These are phyloP conservation scores for Drosophila repleta DNA, from an alignment of 1,140 invertebrate species.

Conservation along the genomic window DNA sequence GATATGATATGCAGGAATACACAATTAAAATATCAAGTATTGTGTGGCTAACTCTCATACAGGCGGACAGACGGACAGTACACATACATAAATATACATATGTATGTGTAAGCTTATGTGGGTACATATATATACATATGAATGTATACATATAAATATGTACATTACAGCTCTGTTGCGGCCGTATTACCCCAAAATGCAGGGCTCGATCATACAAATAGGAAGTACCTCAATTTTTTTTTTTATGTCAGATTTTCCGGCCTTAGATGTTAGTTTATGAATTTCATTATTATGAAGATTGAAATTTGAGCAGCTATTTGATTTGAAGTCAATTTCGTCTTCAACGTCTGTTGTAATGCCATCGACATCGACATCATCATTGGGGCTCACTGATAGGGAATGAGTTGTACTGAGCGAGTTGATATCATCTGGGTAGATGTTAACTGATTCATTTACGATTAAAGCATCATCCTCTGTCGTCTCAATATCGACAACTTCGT, in stretches of 20 bases:
- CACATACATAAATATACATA: too few relatives aligned
- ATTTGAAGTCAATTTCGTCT: constrained; percentile 51
- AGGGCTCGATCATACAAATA: too few relatives aligned
- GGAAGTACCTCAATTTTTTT: constrained; percentile 39
- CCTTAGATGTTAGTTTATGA: constrained; percentile 5
- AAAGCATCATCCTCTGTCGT: constrained; percentile 85
- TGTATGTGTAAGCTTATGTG: too few relatives aligned
- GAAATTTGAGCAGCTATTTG: constrained; percentile 37
- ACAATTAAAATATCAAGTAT: too few relatives aligned
- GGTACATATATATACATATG: too few relatives aligned
- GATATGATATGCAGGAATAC: too few relatives aligned
- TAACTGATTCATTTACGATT: constrained; percentile 15
- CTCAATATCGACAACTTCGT: constrained; percentile 87
- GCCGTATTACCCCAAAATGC: too few relatives aligned
- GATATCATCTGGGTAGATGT: constrained; percentile 14
- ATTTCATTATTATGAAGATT: constrained; percentile 25
- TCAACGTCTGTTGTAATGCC: constrained; percentile 60
- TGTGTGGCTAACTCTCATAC: too few relatives aligned
- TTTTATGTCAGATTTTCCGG: constrained; percentile 5
- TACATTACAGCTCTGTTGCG: too few relatives aligned
- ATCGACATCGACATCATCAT: constrained; percentile 59
- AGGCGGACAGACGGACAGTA: too few relatives aligned
- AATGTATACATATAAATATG: too few relatives aligned
- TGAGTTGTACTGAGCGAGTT: constrained; percentile 34
- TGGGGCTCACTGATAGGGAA: constrained; percentile 44